phyloP scores from a whole-genome alignment of 2,797 vertebrate species.

The Falco concolor region DNA sequence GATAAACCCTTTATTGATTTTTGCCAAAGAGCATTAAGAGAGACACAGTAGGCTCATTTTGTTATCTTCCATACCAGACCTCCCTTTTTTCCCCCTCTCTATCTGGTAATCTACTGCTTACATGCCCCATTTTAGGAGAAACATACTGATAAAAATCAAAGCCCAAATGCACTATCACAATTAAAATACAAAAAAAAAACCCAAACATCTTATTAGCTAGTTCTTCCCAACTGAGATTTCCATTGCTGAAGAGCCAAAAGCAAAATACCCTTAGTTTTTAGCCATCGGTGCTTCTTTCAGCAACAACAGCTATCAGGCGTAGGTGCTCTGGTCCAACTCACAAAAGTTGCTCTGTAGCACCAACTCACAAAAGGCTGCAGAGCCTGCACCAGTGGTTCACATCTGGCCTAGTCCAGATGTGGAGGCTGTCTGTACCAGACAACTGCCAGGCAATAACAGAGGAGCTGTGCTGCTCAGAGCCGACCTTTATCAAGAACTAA shows the following conservation, averaged over 20 bases:
- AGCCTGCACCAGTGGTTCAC: not conserved
- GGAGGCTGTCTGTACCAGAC: not conserved
- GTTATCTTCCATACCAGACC: not conserved
- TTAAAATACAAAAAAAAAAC: not conserved
- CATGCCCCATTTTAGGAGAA: not conserved
- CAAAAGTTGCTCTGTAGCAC: not conserved
- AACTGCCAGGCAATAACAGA: not conserved
- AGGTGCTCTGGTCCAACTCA: not conserved
- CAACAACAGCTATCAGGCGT: not conserved
- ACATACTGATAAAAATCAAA: not conserved
- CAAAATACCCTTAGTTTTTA: not conserved
- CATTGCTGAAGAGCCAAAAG: not conserved
- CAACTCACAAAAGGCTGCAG: not conserved
- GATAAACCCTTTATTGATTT: not conserved
- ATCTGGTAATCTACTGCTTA: not conserved
- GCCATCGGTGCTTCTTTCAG: not conserved
- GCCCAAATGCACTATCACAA: not conserved
- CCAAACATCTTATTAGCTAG: not conserved
- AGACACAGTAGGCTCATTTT: not conserved
- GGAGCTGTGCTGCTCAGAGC: not conserved
- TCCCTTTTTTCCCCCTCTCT: not conserved
- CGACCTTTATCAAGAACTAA: not conserved
- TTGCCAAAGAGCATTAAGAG: not conserved
- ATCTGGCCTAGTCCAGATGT: not conserved
- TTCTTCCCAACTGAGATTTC: not conserved